These are phyloP conservation scores for Poeciliopsis paucimaculata DNA, from an alignment of 2,797 vertebrate species.

Conservation along the genomic window DNA sequence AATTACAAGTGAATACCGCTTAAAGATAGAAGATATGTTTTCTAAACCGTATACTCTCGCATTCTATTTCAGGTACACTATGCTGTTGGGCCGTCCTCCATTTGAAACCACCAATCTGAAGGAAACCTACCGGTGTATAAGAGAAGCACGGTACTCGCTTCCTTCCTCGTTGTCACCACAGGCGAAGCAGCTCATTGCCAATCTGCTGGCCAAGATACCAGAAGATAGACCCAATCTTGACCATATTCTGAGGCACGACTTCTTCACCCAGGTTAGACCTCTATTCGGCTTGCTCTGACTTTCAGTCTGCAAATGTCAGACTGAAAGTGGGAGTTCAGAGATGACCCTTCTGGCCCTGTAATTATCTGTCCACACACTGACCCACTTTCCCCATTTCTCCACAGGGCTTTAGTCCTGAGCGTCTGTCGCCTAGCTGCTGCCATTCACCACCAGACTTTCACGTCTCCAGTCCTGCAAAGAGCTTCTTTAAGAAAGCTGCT, in stretches of 20 bases:
- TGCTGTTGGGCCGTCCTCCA: constrained; percentile 94
- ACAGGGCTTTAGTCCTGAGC: constrained; percentile 96
- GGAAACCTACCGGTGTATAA: constrained; percentile 96
- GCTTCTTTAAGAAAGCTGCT: constrained; percentile 97
- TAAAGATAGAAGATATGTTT: not conserved
- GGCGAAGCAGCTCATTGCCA: constrained; percentile 92
- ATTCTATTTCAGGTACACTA: constrained; percentile 88
- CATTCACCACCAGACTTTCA: constrained; percentile 96
- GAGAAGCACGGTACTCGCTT: constrained; percentile 93
- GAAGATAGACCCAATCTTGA: constrained; percentile 92
- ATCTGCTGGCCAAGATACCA: constrained; percentile 92
- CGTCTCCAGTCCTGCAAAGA: constrained; percentile 96
- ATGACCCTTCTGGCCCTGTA: constrained; percentile 24
- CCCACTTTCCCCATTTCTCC: constrained; percentile 50
- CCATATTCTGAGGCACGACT: constrained; percentile 94
- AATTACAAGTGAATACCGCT: not conserved
- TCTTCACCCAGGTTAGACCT: constrained; percentile 89
- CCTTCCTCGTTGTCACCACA: constrained; percentile 90
- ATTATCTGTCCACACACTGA: constrained; percentile 44
- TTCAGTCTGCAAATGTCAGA: constrained; percentile 28
- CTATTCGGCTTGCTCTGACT: not conserved
- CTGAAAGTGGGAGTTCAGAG: constrained; percentile 23
- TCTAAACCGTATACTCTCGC: not conserved
- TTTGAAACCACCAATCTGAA: constrained; percentile 99
- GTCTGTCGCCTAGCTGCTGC: constrained; percentile 92